These are phyloP conservation scores for Schizothorax lantsangensis DNA, from an alignment of 2,797 vertebrate genomes.

Conservation along the genomic window DNA sequence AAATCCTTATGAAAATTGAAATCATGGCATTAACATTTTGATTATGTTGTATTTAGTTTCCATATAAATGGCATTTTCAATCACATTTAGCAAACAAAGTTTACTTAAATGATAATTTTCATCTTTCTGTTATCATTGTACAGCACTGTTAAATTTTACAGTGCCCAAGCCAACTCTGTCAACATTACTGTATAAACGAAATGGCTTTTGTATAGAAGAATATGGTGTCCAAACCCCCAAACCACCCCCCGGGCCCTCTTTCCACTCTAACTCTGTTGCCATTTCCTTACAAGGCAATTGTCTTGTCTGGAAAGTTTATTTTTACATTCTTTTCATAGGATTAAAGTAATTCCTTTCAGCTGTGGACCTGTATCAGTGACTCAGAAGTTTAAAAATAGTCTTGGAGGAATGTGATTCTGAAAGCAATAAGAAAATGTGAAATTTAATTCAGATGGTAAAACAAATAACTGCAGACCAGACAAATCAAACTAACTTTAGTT, in stretches of 20 bases:
- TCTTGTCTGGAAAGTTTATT: constrained; percentile 67
- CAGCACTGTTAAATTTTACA: not conserved
- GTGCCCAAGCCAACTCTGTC: not conserved
- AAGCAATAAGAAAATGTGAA: constrained; percentile 37
- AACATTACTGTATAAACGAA: not conserved
- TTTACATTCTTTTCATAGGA: constrained; percentile 71
- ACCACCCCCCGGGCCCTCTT: not conserved
- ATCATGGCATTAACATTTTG: not conserved
- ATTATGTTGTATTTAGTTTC: not conserved
- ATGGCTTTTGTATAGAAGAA: constrained; percentile 1
- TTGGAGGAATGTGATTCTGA: constrained; percentile 41
- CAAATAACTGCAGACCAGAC: not conserved
- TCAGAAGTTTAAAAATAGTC: constrained; percentile 70
- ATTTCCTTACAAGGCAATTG: constrained; percentile 73
- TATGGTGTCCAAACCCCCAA: not conserved
- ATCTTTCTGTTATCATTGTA: not conserved
- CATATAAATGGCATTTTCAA: not conserved
- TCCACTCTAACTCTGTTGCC: constrained; percentile 31
- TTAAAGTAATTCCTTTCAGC: constrained; percentile 72
- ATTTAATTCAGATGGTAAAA: constrained; percentile 1
- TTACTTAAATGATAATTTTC: not conserved
- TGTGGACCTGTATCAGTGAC: constrained; percentile 63
- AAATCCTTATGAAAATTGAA: not conserved
- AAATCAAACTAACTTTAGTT: not conserved
- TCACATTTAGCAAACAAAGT: not conserved